A percentile compares a stretch with the other conserved stretches of the same genome.
These are phyloP conservation scores for Manis javanica DNA, from an alignment of 2,797 vertebrate species.

Conservation along the genomic window DNA sequence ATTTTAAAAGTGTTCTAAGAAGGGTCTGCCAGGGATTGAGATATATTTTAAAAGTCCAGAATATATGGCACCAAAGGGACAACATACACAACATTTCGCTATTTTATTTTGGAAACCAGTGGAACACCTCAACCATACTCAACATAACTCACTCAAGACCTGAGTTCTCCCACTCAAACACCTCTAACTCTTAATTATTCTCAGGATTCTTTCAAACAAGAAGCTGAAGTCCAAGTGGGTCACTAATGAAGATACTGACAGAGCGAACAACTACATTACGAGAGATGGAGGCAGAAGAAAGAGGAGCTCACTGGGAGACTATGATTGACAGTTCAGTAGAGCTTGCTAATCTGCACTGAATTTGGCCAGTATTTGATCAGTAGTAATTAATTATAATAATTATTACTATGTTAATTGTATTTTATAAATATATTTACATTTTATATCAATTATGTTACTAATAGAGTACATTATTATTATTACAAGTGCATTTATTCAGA, in stretches of 20 bases:
- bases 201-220: not conserved
- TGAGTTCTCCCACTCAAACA: not conserved
- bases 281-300: not conserved
- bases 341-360: not conserved
- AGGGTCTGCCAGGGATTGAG: not conserved
- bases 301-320: accelerated
- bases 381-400: not conserved
- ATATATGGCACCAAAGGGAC: not conserved
- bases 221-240: not conserved
- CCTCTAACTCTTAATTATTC: not conserved
- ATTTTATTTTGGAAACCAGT: conserved; percentile 45
- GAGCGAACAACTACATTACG: not conserved
- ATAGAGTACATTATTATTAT: not conserved
- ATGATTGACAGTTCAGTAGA: not conserved
- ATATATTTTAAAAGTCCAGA: conserved; percentile 47
- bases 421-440: not conserved
- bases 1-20: not conserved
- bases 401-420: not conserved
- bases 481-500: not conserved
- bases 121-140: not conserved
- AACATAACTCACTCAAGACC: not conserved
- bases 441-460: not conserved
- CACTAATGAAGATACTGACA: not conserved
- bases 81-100: not conserved
- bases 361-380: not conserved